Conservation (phyloP, 2,113 vertebrate species). For the Promerops cafer region DNA sequence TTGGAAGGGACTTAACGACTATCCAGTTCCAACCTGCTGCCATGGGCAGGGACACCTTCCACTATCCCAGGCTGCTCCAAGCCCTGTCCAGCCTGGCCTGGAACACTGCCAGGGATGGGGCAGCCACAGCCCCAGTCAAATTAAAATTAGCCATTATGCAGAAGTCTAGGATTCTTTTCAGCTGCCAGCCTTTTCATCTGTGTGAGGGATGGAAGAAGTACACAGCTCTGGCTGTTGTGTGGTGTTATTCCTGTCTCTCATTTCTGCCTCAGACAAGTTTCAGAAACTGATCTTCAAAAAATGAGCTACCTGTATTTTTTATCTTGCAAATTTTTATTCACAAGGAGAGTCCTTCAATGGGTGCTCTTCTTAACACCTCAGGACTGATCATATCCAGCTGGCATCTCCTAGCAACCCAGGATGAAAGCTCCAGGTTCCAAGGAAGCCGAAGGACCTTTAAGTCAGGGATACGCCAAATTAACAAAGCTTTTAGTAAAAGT, state of each 20-base stretch:
- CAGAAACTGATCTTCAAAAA: not conserved
- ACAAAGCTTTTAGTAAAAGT: not conserved
- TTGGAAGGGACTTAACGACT: not conserved
- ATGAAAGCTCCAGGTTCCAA: not conserved
- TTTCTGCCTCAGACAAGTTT: not conserved
- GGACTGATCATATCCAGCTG: not conserved
- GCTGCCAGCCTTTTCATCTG: not conserved
- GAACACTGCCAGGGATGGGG: not conserved
- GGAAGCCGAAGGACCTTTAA: not conserved
- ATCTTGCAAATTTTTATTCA: not conserved
- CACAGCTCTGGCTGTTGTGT: not conserved
- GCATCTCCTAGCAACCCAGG: not conserved
- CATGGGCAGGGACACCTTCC: not conserved
- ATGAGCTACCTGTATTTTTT: not conserved
- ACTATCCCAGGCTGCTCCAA: not conserved
- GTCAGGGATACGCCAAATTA: not conserved
- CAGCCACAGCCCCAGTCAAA: not conserved
- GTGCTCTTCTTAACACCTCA: not conserved
- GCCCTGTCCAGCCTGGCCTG: accelerated
- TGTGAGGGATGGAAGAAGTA: not conserved
- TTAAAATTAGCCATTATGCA: not conserved
- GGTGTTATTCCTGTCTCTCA: not conserved
- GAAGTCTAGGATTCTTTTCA: not conserved
- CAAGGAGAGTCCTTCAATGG: not conserved
- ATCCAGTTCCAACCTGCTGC: not conserved